Evolutionary conservation across 2,888 invertebrate genomes (phyloP).

Genomic region (Meta bourneti): DNA sequence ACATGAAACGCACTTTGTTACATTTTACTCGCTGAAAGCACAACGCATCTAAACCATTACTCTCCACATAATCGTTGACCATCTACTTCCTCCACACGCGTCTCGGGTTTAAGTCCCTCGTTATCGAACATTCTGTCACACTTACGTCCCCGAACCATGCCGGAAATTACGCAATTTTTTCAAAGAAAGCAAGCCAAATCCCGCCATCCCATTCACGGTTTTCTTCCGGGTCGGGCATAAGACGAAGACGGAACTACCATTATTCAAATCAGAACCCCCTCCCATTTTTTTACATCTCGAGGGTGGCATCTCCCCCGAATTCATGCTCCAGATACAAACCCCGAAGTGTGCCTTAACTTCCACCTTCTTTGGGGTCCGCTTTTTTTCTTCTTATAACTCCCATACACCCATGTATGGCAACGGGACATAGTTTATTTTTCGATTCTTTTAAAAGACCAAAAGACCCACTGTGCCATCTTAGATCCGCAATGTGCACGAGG

Average conservation of each 20-base stretch:
- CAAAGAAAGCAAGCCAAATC: neutral
- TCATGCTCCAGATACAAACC: conserved; percentile 55
- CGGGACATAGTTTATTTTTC: conserved; percentile 38
- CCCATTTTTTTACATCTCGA: conserved; percentile 29
- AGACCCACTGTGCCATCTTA: conserved; percentile 18
- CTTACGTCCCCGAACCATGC: conserved; percentile 44
- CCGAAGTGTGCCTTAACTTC: conserved; percentile 58
- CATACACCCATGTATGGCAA: neutral
- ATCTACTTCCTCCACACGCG: conserved; percentile 4
- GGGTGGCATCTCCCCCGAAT: conserved; percentile 53
- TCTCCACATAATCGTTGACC: neutral
- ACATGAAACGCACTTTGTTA: neutral
- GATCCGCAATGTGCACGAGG: conserved; percentile 71
- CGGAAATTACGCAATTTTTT: conserved; percentile 54
- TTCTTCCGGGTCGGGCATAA: conserved; percentile 63
- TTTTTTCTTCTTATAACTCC: neutral
- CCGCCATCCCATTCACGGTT: neutral
- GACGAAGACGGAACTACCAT: conserved; percentile 65
- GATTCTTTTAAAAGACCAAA: conserved; percentile 17
- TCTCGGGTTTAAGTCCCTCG: neutral
- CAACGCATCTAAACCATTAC: no score
- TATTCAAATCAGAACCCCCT: conserved; percentile 37
- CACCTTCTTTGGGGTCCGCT: conserved; percentile 42
- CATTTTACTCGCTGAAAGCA: neutral
- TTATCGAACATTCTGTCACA: conserved; percentile 36